Evolutionary conservation across 2,888 invertebrate genomes (phyloP).

Genomic region (Drosophila macrospina): DNA sequence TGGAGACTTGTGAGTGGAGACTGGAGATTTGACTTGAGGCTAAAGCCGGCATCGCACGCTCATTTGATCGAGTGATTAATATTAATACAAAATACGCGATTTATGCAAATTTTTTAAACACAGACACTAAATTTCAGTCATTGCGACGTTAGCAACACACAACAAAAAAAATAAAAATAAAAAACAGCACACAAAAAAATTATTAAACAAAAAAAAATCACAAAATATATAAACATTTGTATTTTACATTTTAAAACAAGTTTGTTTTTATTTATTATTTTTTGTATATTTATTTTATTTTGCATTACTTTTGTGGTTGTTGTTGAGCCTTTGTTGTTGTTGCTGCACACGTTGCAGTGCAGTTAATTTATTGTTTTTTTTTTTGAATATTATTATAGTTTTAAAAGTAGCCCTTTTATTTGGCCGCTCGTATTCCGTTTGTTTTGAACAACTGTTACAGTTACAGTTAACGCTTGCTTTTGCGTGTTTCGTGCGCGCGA

Average conservation of each 20-base stretch:
- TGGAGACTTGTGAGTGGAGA: constrained; percentile 6
- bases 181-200: constrained; percentile 5
- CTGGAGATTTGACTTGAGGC: background rate
- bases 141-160: constrained; percentile 28
- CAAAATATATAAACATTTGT: constrained; percentile 19
- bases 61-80: constrained; percentile 42
- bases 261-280: constrained; percentile 9
- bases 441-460: constrained; percentile 56
- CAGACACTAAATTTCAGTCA: background rate
- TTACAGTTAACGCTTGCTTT: constrained; percentile 37
- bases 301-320: constrained; percentile 36
- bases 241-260: constrained; percentile 32
- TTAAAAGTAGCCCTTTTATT: constrained; percentile 3
- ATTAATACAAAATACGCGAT: constrained; percentile 23
- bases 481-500: constrained; percentile 15
- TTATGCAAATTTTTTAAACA: constrained; percentile 33
- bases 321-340: constrained; percentile 10
- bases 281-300: background rate
- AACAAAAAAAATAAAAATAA: constrained; percentile 7
- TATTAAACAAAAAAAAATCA: no score
- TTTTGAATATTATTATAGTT: constrained; percentile 9
- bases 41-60: constrained; percentile 22
- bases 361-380: constrained; percentile 11
- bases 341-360: background rate
- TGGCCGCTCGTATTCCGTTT: no score